Evolutionary conservation across 2,797 vertebrate genomes (phyloP).

Genomic region (Crocidura indochinensis): DNA sequence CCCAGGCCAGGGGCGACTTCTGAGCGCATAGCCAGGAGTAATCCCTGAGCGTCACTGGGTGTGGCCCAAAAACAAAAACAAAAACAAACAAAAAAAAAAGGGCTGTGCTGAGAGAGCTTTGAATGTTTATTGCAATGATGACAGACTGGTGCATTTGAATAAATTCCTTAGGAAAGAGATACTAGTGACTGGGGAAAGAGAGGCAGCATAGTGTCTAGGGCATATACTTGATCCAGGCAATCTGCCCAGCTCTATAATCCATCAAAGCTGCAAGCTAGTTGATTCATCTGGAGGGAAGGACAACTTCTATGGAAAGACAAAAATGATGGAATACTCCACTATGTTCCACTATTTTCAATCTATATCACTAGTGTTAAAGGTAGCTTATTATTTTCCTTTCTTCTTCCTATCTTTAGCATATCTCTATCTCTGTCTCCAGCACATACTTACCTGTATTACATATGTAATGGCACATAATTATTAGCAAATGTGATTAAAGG

Average conservation of each 20-base stretch:
- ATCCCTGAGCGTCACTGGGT: too few relatives aligned
- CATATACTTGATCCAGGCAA: neutral
- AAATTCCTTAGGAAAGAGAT: constrained; percentile 71
- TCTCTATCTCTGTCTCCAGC: neutral
- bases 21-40: too few relatives aligned
- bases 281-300: neutral
- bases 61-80: too few relatives aligned
- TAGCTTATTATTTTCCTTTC: neutral
- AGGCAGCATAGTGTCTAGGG: constrained; percentile 14
- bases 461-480: too few relatives aligned
- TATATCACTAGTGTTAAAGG: neutral
- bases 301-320: neutral
- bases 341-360: too few relatives aligned
- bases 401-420: neutral
- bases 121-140: constrained; percentile 63
- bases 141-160: constrained; percentile 54
- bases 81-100: too few relatives aligned
- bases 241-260: neutral
- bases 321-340: neutral
- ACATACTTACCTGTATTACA: neutral
- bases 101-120: neutral
- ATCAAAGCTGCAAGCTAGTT: neutral
- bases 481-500: too few relatives aligned
- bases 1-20: too few relatives aligned
- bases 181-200: constrained; percentile 55